Base-by-base conservation (phyloP, 35 echinoderm and acorn worm species). In the Lytechinus pictus region DNA sequence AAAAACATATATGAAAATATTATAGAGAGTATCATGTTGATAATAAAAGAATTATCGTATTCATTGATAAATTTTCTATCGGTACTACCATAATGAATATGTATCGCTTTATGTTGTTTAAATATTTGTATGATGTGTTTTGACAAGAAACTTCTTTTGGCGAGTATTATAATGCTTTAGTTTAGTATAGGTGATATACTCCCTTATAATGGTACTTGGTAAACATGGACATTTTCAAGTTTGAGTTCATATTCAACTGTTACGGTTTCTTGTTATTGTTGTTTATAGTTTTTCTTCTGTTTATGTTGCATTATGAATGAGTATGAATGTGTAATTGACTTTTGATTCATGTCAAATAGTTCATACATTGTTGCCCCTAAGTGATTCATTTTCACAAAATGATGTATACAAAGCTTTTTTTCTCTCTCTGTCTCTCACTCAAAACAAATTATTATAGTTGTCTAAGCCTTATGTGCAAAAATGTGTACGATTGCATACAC, bases 401-500 rank as follows among this genome's bases (percentile, higher is more conserved):
- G 44, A 28, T 90, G 29, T 90, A 27, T 52, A 90, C 13, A 79
- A 24, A 79, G 66, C 66, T 79, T 79, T n/a, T 44, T 44, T 44
- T 52, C 1, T 53, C 1, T 89, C 9, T 12, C 16, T 54, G 9
- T 52, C 88, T 90, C 28, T 52, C 88, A 51, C 29, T 90, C 52
- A 21, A 21, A 33, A 12, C 12, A 52, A 27, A 90, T 52, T 44
- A 90, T 52, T 90, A 90, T 90, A 14, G 33, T 90, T 90, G 88
- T 90, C 0, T 79, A 79, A 90, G 88, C 88, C 88, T 90, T 90
- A 90, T 44, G 52, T 90, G 88, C 33, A 52, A 54, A 90, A 90
- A 90, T 54, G 88, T 90, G 88, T 90, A 90, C 88, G 88, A 90
- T 90, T 90, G 88, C 88, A 90, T 90, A 90, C 88, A 90, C 88